Percentiles rank a stretch among this genome's conserved stretches.
These are phyloP conservation scores for Taphrorychus bicolor DNA, from an alignment of 2,888 invertebrate species.

Conservation along the genomic window DNA sequence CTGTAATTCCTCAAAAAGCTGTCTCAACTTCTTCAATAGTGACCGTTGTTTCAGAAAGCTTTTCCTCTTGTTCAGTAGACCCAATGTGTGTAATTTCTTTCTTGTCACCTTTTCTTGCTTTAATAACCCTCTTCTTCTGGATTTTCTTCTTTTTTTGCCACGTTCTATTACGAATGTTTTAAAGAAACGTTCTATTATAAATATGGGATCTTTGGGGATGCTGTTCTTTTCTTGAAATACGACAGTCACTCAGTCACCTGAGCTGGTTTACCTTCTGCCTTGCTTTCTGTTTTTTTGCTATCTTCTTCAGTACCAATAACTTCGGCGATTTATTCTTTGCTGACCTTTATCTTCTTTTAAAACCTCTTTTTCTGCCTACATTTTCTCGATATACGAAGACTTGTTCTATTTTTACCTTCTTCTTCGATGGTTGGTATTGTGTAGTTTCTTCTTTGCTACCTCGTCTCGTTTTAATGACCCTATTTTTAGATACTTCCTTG, in stretches of 20 bases:
- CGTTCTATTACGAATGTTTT: conserved; percentile 54
- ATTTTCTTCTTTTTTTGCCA: conserved; percentile 48
- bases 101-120: conserved; percentile 54
- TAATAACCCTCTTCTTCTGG: conserved; percentile 44
- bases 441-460: conserved; percentile 54
- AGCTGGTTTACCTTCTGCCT: conserved; percentile 50
- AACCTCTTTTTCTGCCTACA: too few species aligned
- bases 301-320: too few species aligned
- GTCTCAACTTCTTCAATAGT: conserved; percentile 45
- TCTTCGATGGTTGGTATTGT: conserved; percentile 51
- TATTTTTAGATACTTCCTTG: conserved; percentile 52
- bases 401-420: too few species aligned
- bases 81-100: conserved; percentile 57
- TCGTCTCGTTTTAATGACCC: conserved; percentile 53
- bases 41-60: conserved; percentile 41
- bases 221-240: conserved; percentile 53
- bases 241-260: conserved; percentile 56
- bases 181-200: conserved; percentile 49
- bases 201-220: conserved; percentile 46
- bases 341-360: too few species aligned
- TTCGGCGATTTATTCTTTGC: too few species aligned
- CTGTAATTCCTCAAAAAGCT: conserved; percentile 47
- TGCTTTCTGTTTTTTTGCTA: too few species aligned
- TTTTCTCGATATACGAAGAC: too few species aligned
- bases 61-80: conserved; percentile 52